Evolutionary conservation across 2,888 invertebrate species (phyloP).

Genomic region (Pandemis corylana): DNA sequence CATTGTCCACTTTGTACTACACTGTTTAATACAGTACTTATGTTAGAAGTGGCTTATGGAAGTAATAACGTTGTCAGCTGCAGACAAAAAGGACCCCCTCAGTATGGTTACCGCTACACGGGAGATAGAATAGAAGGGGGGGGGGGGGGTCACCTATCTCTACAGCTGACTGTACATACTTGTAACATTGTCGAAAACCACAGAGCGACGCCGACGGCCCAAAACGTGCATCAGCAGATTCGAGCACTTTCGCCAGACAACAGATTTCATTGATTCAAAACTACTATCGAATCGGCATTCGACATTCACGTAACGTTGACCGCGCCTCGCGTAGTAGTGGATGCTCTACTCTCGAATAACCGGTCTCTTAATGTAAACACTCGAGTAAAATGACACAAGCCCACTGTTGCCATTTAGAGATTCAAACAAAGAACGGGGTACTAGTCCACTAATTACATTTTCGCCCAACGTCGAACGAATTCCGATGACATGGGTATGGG

Average conservation of each 20-base stretch:
- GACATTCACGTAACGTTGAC: constrained; percentile 43
- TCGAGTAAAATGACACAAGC: constrained; percentile 52
- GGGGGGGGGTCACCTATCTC: too few relatives aligned
- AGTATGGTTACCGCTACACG: too few relatives aligned
- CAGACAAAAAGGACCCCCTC: too few relatives aligned
- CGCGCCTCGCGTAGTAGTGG: constrained; percentile 47
- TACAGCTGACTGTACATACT: too few relatives aligned
- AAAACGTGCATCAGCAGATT: constrained; percentile 19
- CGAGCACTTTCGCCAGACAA: constrained; percentile 53
- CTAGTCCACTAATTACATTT: constrained; percentile 39
- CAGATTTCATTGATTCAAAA: constrained; percentile 51
- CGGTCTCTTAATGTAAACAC: constrained; percentile 51
- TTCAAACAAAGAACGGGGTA: constrained; percentile 30
- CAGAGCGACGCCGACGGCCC: constrained; percentile 3
- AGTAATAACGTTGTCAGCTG: too few relatives aligned
- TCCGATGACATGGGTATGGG: background rate
- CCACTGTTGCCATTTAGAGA: constrained; percentile 48
- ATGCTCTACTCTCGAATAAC: constrained; percentile 48
- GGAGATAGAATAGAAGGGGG: too few relatives aligned
- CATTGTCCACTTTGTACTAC: background rate
- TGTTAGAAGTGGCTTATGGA: too few relatives aligned
- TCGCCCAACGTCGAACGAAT: constrained; percentile 16
- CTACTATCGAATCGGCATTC: constrained; percentile 43
- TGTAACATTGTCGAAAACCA: background rate
- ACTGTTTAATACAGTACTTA: background rate